Percentiles rank a stretch among this genome's conserved stretches.
phyloP scores from a whole-genome alignment of 1,140 invertebrate species.

The Meteorus sp. region DNA sequence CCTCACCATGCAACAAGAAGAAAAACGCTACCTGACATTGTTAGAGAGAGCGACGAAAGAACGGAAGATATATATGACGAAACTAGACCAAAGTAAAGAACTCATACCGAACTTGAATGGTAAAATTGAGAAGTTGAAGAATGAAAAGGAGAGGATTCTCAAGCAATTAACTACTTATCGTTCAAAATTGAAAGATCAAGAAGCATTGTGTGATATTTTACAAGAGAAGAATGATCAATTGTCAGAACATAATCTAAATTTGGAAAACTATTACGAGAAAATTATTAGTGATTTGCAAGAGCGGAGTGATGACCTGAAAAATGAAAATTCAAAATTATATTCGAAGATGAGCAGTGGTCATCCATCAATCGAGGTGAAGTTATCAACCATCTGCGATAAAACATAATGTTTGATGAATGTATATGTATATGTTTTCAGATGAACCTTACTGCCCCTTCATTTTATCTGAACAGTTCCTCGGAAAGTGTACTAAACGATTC shows the following conservation, averaged over 20 bases:
- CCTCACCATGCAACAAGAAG: conserved; percentile 15
- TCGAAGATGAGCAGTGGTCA: conserved; percentile 5
- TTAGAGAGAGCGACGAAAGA: conserved; percentile 31
- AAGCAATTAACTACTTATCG: conserved; percentile 8
- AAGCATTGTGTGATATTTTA: no score
- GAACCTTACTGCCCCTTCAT: conserved; percentile 21
- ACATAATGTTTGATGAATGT: not conserved
- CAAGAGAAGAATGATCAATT: conserved; percentile 12
- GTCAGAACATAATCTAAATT: conserved; percentile 7
- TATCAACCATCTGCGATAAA: not conserved
- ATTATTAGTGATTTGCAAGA: conserved; percentile 21
- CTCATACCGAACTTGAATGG: conserved; percentile 9
- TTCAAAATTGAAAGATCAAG: no score
- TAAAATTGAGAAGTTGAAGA: conserved; percentile 18
- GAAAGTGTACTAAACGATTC: conserved; percentile 27
- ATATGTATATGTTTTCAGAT: conserved; percentile 21
- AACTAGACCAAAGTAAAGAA: conserved; percentile 19
- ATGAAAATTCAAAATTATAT: conserved; percentile 25
- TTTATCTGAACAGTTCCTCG: conserved; percentile 16
- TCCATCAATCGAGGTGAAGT: not conserved
- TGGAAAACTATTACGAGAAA: conserved; percentile 23
- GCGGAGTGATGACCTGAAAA: conserved; percentile 28
- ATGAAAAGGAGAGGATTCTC: conserved; percentile 4
- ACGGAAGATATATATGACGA: conserved; percentile 17
- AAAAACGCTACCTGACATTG: conserved; percentile 22